Percentiles rank a stretch among this genome's conserved stretches.
These are phyloP conservation scores for Sympetrum striolatum DNA, from an alignment of 2,888 invertebrate genomes.

Conservation along the genomic window DNA sequence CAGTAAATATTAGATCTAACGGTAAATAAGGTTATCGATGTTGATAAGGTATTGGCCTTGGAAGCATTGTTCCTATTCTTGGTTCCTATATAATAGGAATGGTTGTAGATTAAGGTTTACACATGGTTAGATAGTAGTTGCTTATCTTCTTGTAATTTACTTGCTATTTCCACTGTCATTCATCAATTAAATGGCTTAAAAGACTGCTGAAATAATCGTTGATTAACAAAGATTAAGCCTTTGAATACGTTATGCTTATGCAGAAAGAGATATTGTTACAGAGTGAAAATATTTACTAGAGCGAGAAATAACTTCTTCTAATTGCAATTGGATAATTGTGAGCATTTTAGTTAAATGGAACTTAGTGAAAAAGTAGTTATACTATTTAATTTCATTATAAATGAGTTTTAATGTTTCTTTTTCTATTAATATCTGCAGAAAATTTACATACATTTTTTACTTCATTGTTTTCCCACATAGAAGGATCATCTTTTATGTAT, in stretches of 20 bases:
- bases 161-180: background rate
- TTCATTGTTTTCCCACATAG: background rate
- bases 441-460: background rate
- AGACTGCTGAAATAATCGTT: background rate
- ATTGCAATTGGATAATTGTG: background rate
- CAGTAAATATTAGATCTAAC: background rate
- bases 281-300: too few relatives aligned
- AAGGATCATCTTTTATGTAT: background rate
- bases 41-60: background rate
- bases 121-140: background rate
- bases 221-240: background rate
- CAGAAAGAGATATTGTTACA: too few relatives aligned
- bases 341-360: constrained; percentile 5
- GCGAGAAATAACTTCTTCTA: too few relatives aligned
- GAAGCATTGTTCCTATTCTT: constrained; percentile 1
- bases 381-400: background rate
- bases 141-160: background rate
- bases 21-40: background rate
- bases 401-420: background rate
- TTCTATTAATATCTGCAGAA: background rate
- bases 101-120: background rate
- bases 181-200: background rate
- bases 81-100: background rate
- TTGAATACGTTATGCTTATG: too few relatives aligned
- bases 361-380: too few relatives aligned